Percentiles rank a stretch among this genome's conserved stretches.
Evolutionary conservation across 2,888 invertebrate genomes (phyloP).

Genomic region (Pelosia muscerda): DNA sequence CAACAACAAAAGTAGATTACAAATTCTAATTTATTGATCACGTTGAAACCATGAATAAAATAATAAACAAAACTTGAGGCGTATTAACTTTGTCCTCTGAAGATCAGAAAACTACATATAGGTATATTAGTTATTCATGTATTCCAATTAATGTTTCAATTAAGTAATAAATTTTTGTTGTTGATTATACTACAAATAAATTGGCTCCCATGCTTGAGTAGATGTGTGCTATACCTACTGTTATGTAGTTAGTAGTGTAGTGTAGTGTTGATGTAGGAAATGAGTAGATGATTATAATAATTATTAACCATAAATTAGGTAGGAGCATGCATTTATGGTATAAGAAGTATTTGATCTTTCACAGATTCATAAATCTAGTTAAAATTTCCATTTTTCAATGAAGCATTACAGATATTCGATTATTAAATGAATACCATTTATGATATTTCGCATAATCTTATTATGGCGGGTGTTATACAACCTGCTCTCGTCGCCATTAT

Average conservation of each 20-base stretch:
- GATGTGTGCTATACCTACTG: neutral
- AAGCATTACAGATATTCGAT: neutral
- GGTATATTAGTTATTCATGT: no score
- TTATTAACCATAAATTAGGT: neutral
- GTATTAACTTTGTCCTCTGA: no score
- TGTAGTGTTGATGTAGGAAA: neutral
- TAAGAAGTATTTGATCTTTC: neutral
- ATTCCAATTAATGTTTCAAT: no score
- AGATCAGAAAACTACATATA: no score
- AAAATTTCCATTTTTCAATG: neutral
- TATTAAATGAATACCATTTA: constrained; percentile 10
- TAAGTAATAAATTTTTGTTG: no score
- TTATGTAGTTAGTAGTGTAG: neutral
- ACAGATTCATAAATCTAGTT: neutral
- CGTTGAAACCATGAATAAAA: no score
- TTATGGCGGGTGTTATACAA: neutral
- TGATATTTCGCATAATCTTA: constrained; percentile 17
- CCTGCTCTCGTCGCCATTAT: constrained; percentile 40
- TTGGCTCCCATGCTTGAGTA: neutral
- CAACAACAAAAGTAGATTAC: no score
- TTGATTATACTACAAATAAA: no score
- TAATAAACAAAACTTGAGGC: no score
- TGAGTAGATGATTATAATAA: neutral
- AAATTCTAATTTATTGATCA: no score
- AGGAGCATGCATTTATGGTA: neutral